Conservation (phyloP, 2,888 invertebrate species). For the Petrolisthes manimaculis region DNA sequence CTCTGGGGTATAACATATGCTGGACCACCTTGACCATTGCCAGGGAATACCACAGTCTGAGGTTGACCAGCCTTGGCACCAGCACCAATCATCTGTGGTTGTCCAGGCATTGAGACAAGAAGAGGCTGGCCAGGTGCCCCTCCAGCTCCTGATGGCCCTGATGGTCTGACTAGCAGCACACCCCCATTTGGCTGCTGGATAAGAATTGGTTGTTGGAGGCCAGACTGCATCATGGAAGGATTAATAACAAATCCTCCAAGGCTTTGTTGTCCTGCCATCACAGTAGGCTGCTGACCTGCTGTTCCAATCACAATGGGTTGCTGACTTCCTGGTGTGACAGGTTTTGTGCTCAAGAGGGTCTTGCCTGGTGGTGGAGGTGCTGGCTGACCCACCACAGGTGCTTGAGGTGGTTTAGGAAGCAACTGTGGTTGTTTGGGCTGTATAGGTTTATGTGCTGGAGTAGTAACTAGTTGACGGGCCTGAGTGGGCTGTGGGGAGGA, state of each 20-base stretch:
- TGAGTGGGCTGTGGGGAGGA: constrained; percentile 59
- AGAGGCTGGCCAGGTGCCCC: constrained; percentile 61
- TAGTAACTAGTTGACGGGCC: constrained; percentile 44
- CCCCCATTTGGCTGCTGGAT: constrained; percentile 64
- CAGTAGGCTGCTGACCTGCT: constrained; percentile 54
- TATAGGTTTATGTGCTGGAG: constrained; percentile 61
- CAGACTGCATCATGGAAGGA: constrained; percentile 56
- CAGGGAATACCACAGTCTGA: constrained; percentile 63
- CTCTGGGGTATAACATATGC: constrained; percentile 63
- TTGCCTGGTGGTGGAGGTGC: constrained; percentile 55
- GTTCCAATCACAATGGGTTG: constrained; percentile 62
- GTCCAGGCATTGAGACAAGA: constrained; percentile 56
- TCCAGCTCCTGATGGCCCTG: constrained; percentile 55
- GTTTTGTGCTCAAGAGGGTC: constrained; percentile 47
- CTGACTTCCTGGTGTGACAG: constrained; percentile 56
- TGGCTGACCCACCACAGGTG: constrained; percentile 46
- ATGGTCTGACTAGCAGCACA: constrained; percentile 61
- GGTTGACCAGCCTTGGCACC: constrained; percentile 59
- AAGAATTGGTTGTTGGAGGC: constrained; percentile 63
- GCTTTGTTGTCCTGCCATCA: constrained; percentile 51
- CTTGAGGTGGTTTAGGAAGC: constrained; percentile 55
- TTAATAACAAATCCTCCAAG: constrained; percentile 60
- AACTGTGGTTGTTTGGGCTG: constrained; percentile 65
- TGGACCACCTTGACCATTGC: constrained; percentile 58
- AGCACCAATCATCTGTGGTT: constrained; percentile 50